Percentiles rank a stretch among this genome's conserved stretches.
phyloP scores from a whole-genome alignment of 1,140 invertebrate species.

The Eulimnadia texana region DNA sequence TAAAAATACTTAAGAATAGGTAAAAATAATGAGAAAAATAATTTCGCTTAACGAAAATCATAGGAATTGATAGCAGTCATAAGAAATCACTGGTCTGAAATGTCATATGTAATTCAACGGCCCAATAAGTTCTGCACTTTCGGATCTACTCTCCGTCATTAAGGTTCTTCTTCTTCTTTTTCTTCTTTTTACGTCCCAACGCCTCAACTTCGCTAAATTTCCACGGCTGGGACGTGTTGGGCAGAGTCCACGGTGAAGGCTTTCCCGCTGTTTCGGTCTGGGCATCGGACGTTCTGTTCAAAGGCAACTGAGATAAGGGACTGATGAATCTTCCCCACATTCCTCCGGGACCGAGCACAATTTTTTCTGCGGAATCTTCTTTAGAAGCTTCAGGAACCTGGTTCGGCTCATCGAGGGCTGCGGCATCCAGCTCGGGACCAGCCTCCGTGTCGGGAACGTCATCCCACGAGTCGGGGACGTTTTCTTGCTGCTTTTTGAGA shows the following conservation, averaged over 20 bases:
- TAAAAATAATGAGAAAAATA: too few relatives aligned
- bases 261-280: background rate
- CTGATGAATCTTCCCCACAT: background rate
- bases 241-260: background rate
- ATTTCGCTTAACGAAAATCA: too few relatives aligned
- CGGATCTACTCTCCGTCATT: background rate
- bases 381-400: background rate
- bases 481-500: background rate
- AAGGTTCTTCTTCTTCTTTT: constrained; percentile 8
- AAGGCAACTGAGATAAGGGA: background rate
- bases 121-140: background rate
- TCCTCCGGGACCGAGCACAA: constrained; percentile 5
- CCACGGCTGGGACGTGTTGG: background rate
- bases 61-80: too few relatives aligned
- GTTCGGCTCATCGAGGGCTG: background rate
- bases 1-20: too few relatives aligned
- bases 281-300: background rate
- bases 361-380: background rate
- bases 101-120: too few relatives aligned
- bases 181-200: constrained; percentile 1
- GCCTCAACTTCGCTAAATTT: constrained; percentile 4
- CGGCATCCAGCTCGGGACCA: background rate
- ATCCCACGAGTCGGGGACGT: background rate
- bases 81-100: too few relatives aligned
- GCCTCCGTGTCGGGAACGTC: background rate